A percentile compares a stretch with the other conserved stretches of the same genome.
phyloP scores from a whole-genome alignment of 2,888 invertebrate genomes.

The Hirtodrosophila alboralis region DNA sequence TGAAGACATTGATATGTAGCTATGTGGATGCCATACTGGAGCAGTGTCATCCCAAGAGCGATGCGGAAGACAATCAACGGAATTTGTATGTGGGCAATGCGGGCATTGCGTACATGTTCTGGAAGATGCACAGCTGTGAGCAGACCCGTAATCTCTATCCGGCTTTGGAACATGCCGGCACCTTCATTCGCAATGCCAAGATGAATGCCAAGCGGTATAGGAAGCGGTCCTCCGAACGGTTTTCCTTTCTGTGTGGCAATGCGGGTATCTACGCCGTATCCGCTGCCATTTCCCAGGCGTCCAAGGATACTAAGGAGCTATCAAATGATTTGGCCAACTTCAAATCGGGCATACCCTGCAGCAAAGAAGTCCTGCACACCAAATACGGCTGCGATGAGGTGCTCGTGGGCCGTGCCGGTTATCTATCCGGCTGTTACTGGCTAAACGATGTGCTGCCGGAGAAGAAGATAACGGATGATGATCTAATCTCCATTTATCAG shows the following conservation, averaged over 20 bases:
- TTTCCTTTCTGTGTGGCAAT: constrained; percentile 91
- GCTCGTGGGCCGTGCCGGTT: constrained; percentile 94
- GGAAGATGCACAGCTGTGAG: constrained; percentile 87
- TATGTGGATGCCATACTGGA: constrained; percentile 83
- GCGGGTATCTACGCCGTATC: constrained; percentile 91
- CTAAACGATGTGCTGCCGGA: constrained; percentile 84
- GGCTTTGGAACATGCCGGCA: constrained; percentile 86
- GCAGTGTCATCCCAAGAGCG: constrained; percentile 78
- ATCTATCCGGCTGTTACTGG: constrained; percentile 91
- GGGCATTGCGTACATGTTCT: constrained; percentile 90
- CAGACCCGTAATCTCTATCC: constrained; percentile 83
- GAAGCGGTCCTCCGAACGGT: constrained; percentile 86
- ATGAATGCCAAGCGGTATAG: constrained; percentile 85
- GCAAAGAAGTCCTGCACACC: constrained; percentile 86
- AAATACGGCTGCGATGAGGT: constrained; percentile 92
- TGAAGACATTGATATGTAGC: constrained; percentile 82
- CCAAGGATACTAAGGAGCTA: constrained; percentile 84
- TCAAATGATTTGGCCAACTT: constrained; percentile 82
- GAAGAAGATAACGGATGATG: constrained; percentile 83
- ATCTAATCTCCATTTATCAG: constrained; percentile 88
- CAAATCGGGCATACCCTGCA: constrained; percentile 82
- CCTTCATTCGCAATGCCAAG: constrained; percentile 88
- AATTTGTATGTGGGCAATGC: constrained; percentile 84
- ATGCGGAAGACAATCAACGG: constrained; percentile 81
- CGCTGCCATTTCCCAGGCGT: constrained; percentile 86